Percentiles rank a stretch among this genome's conserved stretches.
These are phyloP conservation scores for Atrichornis clamosus DNA, from an alignment of 2,113 vertebrate genomes.

Conservation along the genomic window DNA sequence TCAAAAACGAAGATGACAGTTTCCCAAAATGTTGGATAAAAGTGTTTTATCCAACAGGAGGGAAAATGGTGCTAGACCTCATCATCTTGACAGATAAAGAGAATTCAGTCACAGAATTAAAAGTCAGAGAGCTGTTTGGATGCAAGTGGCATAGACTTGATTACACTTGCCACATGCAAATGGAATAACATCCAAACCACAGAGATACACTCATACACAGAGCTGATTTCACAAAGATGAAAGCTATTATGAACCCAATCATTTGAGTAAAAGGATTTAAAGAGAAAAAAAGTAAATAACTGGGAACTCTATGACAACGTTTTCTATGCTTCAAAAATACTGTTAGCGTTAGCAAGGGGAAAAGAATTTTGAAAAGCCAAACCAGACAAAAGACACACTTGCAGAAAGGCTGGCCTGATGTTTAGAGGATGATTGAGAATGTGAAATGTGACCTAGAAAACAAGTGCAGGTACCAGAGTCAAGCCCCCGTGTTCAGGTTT, in stretches of 20 bases:
- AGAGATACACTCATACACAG: not conserved
- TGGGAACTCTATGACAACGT: not conserved
- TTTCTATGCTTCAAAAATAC: not conserved
- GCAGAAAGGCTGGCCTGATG: not conserved
- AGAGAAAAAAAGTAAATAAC: not conserved
- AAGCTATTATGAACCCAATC: not conserved
- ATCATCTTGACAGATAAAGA: slow-evolving; percentile 7
- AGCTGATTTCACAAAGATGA: not conserved
- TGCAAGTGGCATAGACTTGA: not conserved
- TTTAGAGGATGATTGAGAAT: not conserved
- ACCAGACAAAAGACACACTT: not conserved
- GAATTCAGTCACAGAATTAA: not conserved
- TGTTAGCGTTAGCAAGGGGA: not conserved
- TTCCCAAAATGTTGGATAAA: not conserved
- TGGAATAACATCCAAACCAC: not conserved
- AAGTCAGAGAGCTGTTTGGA: slow-evolving; percentile 1
- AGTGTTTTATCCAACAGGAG: not conserved
- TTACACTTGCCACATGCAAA: not conserved
- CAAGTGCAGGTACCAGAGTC: not conserved
- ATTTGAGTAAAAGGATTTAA: not conserved
- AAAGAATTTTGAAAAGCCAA: not conserved
- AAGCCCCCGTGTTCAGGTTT: not conserved
- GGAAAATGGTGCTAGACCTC: not conserved
- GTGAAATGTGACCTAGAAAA: not conserved
- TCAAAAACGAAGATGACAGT: not conserved